Evolutionary conservation across 2,113 vertebrate species (phyloP), one percentile per base, ranked within the genome.

Genomic region (Sarotherodon lohbergeri): DNA sequence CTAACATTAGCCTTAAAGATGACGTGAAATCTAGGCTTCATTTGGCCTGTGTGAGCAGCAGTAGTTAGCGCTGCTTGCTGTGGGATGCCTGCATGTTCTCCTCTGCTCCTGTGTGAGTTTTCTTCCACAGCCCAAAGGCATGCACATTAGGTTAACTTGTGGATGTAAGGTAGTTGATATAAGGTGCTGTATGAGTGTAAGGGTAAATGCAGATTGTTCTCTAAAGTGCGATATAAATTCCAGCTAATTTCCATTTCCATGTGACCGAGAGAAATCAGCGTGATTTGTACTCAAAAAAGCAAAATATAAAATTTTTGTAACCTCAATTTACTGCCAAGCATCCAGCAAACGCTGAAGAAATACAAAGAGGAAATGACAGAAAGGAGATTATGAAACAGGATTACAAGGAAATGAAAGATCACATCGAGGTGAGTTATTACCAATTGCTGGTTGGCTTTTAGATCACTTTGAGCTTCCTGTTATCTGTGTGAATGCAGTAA

Each of bases 291-390:
- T 68, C 63, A 41, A 68, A 39, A 68, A 39, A 1, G 19, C 11
- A 39, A 68, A 68, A 39, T 68, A 3, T 1, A 68, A 39, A 68
- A 22, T 8, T 39, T 2, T 39, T 22, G 34, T n/a, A 39, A 66
- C 34, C 9, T 66, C 61, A 39, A 39, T 39, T 13, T 39, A 10
- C 19, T 39, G 61, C 6, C 1, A 4, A 22, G 19, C 6, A 39
- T 39, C 19, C 19, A 66, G 17, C 3, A 22, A 66, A 66, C 6
- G 0, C 0, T 22, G 1, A 66, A 66, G 34, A 39, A 39, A 11
- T 66, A 68, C 34, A 68, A 19, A 41, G 34, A 39, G 63, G 19
- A 68, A 8, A 39, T 66, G 61, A 39, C 34, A 39, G 34, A 66
- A 66, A 66, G 22, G 19, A 66, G 10, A 22, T 66, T 13, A 39